These are phyloP conservation scores for Plecturocebus donacophilus DNA, from an alignment of 2,113 vertebrate genomes.

Conservation along the genomic window DNA sequence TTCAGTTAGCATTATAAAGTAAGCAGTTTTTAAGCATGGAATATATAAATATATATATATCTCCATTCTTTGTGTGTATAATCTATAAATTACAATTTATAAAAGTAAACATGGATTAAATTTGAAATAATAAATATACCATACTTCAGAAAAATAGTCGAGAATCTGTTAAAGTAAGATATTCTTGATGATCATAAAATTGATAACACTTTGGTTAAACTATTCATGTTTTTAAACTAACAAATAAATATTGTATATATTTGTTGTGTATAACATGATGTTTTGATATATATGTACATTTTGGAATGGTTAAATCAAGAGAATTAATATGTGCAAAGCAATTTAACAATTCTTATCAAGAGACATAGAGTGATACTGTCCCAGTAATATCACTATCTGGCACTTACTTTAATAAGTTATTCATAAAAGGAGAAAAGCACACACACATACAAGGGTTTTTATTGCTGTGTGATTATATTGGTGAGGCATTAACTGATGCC, in stretches of 20 bases:
- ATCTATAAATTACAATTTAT: not conserved
- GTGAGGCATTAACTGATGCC: not conserved
- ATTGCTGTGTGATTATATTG: not conserved
- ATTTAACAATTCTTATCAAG: slow-evolving; percentile 27
- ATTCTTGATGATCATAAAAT: not conserved
- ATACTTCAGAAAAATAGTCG: slow-evolving; percentile 13
- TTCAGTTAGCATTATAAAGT: slow-evolving; percentile 18
- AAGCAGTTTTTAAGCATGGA: not conserved
- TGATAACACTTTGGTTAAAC: not conserved
- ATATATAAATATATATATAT: not conserved
- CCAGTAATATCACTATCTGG: not conserved
- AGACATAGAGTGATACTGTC: not conserved
- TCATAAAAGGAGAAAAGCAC: not conserved
- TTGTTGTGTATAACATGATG: not conserved
- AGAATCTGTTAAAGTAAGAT: not conserved
- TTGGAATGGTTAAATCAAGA: not conserved
- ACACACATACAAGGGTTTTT: not conserved
- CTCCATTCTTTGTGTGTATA: not conserved
- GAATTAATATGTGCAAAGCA: not conserved
- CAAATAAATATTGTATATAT: not conserved
- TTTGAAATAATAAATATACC: not conserved
- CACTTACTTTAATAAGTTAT: slow-evolving; percentile 36
- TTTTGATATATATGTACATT: not conserved
- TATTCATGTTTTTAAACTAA: not conserved
- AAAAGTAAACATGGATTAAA: not conserved